Evolutionary conservation across 2,888 invertebrate genomes (phyloP).

Genomic region (Catocala fraxini): DNA sequence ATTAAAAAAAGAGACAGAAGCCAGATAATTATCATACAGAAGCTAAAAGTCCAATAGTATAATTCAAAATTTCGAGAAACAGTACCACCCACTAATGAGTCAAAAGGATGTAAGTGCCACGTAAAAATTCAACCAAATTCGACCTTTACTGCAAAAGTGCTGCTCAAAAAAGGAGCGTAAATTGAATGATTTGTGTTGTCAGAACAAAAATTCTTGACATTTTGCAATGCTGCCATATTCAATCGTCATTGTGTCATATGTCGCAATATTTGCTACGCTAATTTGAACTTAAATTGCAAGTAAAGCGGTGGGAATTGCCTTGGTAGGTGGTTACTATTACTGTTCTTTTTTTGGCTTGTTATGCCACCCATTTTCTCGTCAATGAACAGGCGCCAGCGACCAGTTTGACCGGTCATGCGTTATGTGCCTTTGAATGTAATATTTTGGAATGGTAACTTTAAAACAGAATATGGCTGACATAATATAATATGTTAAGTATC

Average conservation of each 20-base stretch:
- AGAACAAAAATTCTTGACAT: constrained; percentile 61
- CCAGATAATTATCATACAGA: constrained; percentile 45
- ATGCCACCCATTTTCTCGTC: constrained; percentile 66
- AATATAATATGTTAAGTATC: too few relatives aligned
- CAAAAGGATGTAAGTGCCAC: constrained; percentile 43
- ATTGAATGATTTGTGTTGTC: constrained; percentile 56
- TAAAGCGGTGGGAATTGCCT: constrained; percentile 23
- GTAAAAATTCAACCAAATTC: constrained; percentile 39
- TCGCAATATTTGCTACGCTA: constrained; percentile 1
- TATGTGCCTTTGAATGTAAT: constrained; percentile 32
- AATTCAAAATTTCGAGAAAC: constrained; percentile 59
- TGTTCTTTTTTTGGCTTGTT: constrained; percentile 53
- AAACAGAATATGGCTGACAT: too few relatives aligned
- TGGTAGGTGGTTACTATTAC: constrained; percentile 36
- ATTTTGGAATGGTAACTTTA: constrained; percentile 27
- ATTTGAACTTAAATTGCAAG: rapidly evolving
- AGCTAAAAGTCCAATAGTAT: constrained; percentile 40
- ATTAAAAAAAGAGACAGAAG: constrained; percentile 36
- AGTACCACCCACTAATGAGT: constrained; percentile 53
- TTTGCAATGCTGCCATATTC: constrained; percentile 44
- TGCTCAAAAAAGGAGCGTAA: constrained; percentile 52
- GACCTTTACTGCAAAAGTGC: constrained; percentile 39
- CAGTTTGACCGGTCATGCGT: constrained; percentile 58
- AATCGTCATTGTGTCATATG: constrained; percentile 19
- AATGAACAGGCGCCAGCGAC: constrained; percentile 73